phyloP scores from a whole-genome alignment of 2,797 vertebrate genomes.

The Acrocephalus scirpaceus region DNA sequence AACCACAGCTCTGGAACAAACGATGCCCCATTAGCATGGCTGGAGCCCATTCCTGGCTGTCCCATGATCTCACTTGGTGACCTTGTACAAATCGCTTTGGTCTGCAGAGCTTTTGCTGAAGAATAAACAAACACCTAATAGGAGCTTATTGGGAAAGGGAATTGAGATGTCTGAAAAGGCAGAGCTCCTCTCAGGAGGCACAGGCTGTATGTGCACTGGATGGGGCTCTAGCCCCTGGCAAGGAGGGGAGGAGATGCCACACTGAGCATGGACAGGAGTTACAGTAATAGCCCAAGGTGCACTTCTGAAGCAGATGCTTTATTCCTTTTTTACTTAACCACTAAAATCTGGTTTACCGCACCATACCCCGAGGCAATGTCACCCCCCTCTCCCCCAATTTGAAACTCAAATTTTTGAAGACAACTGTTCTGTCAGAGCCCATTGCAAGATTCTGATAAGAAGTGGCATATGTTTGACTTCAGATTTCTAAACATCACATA shows the following conservation, averaged over 20 bases:
- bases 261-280: rapidly evolving
- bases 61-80: background rate
- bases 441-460: background rate
- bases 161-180: background rate
- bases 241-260: background rate
- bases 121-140: background rate
- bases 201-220: rapidly evolving
- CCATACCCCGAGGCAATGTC: background rate
- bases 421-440: background rate
- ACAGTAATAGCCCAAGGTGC: background rate
- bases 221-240: background rate
- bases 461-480: conserved; percentile 3
- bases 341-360: background rate
- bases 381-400: rapidly evolving
- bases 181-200: background rate
- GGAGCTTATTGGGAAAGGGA: background rate
- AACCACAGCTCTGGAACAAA: conserved; percentile 11
- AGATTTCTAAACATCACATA: conserved; percentile 35
- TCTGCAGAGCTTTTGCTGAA: background rate
- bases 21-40: background rate
- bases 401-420: background rate
- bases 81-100: background rate
- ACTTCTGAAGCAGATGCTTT: background rate
- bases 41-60: background rate
- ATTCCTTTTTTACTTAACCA: background rate